Evolutionary conservation across 2,888 invertebrate genomes (phyloP).

Genomic region (Mesoligia furuncula): DNA sequence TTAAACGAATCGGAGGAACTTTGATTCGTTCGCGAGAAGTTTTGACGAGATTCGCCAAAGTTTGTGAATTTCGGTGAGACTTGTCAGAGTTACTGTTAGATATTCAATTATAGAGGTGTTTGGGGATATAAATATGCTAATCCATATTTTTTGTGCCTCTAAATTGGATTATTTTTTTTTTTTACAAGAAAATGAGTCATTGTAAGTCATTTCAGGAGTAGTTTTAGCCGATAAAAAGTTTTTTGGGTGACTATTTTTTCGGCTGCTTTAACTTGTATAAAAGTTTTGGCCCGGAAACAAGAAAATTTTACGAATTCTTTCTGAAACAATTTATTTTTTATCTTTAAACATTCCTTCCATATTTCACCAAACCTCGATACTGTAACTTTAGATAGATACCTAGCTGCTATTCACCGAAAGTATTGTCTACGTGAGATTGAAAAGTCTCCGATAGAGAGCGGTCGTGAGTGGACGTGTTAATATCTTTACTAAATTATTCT

Average conservation of each 20-base stretch:
- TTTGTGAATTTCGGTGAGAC: slow-evolving; percentile 62
- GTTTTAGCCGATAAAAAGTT: background rate
- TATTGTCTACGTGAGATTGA: slow-evolving; percentile 60
- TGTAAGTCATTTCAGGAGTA: background rate
- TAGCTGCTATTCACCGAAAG: slow-evolving; percentile 39
- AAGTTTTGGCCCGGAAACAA: background rate
- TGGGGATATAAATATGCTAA: slow-evolving; percentile 60
- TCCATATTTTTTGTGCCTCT: slow-evolving; percentile 27
- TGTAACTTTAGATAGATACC: slow-evolving; percentile 25
- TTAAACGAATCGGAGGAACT: slow-evolving; percentile 71
- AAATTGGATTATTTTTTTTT: background rate
- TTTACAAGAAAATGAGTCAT: background rate
- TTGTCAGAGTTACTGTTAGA: slow-evolving; percentile 58
- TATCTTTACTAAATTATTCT: too few relatives aligned
- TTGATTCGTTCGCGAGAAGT: slow-evolving; percentile 70
- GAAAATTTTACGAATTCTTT: background rate
- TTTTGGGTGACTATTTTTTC: background rate
- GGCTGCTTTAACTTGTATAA: background rate
- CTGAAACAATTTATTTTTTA: background rate
- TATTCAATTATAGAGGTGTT: slow-evolving; percentile 66
- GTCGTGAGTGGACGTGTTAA: too few relatives aligned
- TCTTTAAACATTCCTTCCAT: background rate
- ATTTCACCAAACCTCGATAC: slow-evolving; percentile 36
- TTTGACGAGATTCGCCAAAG: slow-evolving; percentile 69
- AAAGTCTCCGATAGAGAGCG: too few relatives aligned